Base-by-base conservation (phyloP, 2,113 vertebrate genomes). In the Polypterus senegalus region DNA sequence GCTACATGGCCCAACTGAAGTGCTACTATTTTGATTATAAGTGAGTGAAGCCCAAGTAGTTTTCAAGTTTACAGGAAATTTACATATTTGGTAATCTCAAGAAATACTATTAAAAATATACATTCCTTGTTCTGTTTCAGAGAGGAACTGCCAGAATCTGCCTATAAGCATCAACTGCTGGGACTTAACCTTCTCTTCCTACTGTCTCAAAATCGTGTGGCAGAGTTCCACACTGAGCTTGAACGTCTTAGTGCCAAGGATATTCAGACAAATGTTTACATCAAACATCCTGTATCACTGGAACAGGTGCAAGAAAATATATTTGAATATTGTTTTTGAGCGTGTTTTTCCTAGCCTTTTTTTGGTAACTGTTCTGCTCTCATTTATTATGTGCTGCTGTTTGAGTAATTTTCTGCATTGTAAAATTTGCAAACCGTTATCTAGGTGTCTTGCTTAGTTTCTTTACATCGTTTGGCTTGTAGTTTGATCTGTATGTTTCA, bases 21-120 rank as follows among this genome's bases (percentile, higher is more conserved):
- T 97, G 93, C 74, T 97, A 97, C 79, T 97, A 97, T 77, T 97
- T 96, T 71, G 92, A 97, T 72, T 96, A 97, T 86, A 93, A 92
- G 93, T 97, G 86, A 86, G 80, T 53, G 7, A 4, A 5, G 45
- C 3, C 9, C 27, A 27, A 27, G 27, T 10, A 9, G 11, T 7
- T 2, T 27, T 27, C 27, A 27, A 27, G 27, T 27, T 27, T 27
- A 27, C 27, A 27, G 27, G 27, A 27, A 27, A 27, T 27, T 27
- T 27, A 1, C 27, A 27, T 27, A 27, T 27, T 27, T 27, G 27
- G 27, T 1, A 27, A 27, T 27, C 27, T 27, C 27, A 27, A 27
- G 27, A 27, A 27, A 27, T 27, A 27, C 27, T 27, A 27, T 27
- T 27, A 27, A 27, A 27, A 27, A 27, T 27, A 27, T 27, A 27